Evolutionary conservation across 2,797 vertebrate species (phyloP), one percentile per base, ranked within the genome.

Genomic region (Fratercula arctica): DNA sequence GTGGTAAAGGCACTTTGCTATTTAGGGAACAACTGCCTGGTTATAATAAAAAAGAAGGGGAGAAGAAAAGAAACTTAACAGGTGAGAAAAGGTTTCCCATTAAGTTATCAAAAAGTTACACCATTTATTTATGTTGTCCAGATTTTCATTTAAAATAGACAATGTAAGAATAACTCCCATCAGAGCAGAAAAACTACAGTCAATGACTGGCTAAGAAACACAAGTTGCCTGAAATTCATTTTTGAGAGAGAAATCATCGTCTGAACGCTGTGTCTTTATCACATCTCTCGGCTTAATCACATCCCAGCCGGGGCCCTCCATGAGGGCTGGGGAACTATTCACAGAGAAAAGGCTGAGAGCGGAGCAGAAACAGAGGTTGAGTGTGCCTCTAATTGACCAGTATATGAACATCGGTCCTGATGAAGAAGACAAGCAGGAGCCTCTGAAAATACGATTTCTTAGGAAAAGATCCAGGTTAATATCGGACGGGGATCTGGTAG

Each of bases 51-150:
- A 79, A 77, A 84, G 89, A 90, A 95, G 78, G 37, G 61, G 59
- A 91, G 93, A 96, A 95, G 93, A 95, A 96, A 97, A 93, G 90
- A 54, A 85, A 63, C 73, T 31, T 87, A 78, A 93, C 59, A 87
- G 92, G 83, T 81, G 78, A 91, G 94, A 43, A 91, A 70, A 59
- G 70, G 79, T 20, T 86, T 76, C 53, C 84, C 80, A 90, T 87
- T 90, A 96, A 96, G 96, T 93, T 39, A 85, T 59, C 89, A 94
- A 66, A 50, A 89, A 91, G 95, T 93, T 81, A 41, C 48, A 70
- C 43, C 25, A 2, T 63, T 94, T 94, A 93, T 93, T 97, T 93
- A 92, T 82, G 89, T 59, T 87, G 63, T 74, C 72, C 68, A 41
- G 88, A 82, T 87, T 51, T 89, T 94, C 76, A 51, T 85, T 93